Base-by-base conservation (phyloP, 2,113 vertebrate genomes). In the Channa maculata region DNA sequence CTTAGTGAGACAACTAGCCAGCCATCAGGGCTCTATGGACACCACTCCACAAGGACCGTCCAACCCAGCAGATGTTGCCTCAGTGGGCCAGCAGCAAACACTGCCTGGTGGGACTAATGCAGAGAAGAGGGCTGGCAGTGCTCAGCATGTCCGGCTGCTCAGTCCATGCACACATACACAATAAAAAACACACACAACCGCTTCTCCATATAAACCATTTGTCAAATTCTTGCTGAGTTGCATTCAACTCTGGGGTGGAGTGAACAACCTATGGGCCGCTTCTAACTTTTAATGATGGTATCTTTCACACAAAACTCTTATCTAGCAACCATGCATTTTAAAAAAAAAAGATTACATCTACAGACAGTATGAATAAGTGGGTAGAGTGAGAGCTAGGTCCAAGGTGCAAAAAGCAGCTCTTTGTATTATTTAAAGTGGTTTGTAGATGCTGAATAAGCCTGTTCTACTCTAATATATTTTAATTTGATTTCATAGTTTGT, bases 1-100 rank as follows among this genome's bases (percentile, higher is more conserved):
- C 75, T 67, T 65, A 75, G 75, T 44, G 82, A 77, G 70, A 85
- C 60, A 69, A 65, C 70, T 77, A 80, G 86, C 89, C 89, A 86
- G 76, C 87, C 84, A 85, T 85, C 86, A 76, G 87, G 79, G 73
- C 85, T 89, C 89, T 64, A 68, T 83, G 86, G 85, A 89, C 81
- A 67, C 70, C 9, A 9, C 86, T 89, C 89, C 84, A 74, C 61
- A 41, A 91, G 87, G 89, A 85, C 54, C 61, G 48, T 88, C 92
- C 90, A 93, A 93, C 75, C 83, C 83, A 90, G 87, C 92, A 93
- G 92, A 93, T 93, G 92, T 92, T 90, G 88, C 82, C 90, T 89
- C 91, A 90, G 90, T 91, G 90, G 91, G 92, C 91, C 91, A 92
- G 88, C 80, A 88, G 83, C 83, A 84, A 79, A 84, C 86, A 84